These are phyloP conservation scores for Chloroceryle amazona DNA, from an alignment of 2,797 vertebrate genomes.

Conservation along the genomic window DNA sequence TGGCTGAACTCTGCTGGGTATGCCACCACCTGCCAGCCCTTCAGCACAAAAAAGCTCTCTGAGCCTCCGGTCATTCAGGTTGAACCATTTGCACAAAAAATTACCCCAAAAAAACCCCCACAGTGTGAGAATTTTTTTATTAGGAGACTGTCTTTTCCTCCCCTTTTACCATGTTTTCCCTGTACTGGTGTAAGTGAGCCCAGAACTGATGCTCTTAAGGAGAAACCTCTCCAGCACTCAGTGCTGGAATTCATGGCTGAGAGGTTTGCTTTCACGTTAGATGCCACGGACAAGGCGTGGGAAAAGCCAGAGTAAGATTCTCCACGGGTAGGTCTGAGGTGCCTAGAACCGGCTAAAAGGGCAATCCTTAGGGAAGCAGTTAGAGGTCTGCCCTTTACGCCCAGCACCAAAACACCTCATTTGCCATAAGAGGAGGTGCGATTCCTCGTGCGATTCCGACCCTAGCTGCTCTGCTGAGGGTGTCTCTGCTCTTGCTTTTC, in stretches of 20 bases:
- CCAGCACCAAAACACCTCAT: not conserved
- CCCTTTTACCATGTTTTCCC: not conserved
- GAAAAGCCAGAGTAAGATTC: not conserved
- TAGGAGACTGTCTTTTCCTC: not conserved
- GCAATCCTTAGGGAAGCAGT: not conserved
- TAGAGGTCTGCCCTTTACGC: not conserved
- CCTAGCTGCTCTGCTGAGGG: not conserved
- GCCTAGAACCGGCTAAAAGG: not conserved
- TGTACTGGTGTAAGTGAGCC: not conserved
- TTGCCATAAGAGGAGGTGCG: not conserved
- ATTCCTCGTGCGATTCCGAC: not conserved
- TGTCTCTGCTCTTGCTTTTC: not conserved
- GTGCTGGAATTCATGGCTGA: not conserved
- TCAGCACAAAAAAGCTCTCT: not conserved
- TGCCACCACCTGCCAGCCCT: not conserved
- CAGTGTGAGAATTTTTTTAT: not conserved
- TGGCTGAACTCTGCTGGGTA: not conserved
- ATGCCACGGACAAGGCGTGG: not conserved
- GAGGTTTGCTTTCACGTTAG: not conserved
- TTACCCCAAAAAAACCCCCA: not conserved
- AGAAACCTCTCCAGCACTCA: not conserved
- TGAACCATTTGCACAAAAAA: not conserved
- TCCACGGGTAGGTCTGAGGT: not conserved
- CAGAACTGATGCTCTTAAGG: not conserved
- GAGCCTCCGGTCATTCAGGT: not conserved